Evolutionary conservation across 2,888 invertebrate genomes (phyloP).

Genomic region (Yponomeuta malinellus): DNA sequence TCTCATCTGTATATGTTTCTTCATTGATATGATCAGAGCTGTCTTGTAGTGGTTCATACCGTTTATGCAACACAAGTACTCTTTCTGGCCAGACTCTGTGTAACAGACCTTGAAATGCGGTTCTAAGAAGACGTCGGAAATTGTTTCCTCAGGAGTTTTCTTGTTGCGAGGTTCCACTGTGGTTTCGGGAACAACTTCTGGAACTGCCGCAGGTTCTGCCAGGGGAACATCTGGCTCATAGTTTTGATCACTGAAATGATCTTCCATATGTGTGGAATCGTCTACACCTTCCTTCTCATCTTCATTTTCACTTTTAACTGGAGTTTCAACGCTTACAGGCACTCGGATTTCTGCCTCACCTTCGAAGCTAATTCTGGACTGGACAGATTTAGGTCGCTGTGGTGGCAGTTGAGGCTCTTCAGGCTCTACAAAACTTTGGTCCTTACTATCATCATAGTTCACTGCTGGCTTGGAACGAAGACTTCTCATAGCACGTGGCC

Average conservation of each 20-base stretch:
- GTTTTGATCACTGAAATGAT: conserved; percentile 9
- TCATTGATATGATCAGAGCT: conserved; percentile 57
- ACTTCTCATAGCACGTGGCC: conserved; percentile 38
- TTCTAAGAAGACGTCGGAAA: conserved; percentile 30
- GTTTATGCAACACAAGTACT: conserved; percentile 62
- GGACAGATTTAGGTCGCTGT: conserved; percentile 25
- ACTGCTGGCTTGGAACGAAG: conserved; percentile 31
- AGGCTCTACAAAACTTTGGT: neutral
- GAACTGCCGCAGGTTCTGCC: neutral
- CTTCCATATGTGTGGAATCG: neutral
- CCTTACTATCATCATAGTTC: conserved; percentile 5
- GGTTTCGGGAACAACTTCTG: neutral
- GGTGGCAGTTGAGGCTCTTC: neutral
- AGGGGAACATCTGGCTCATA: neutral
- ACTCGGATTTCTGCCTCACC: conserved; percentile 26
- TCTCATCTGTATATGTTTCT: conserved; percentile 58
- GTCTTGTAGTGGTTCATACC: conserved; percentile 56
- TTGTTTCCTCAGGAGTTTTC: neutral
- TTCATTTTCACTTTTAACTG: conserved; percentile 21
- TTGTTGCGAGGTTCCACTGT: neutral
- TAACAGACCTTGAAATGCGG: conserved; percentile 55
- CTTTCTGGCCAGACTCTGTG: conserved; percentile 45
- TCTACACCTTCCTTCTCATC: conserved; percentile 12
- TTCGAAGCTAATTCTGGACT: conserved; percentile 57
- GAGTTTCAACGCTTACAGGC: conserved; percentile 21